These are phyloP conservation scores for Allacma fusca DNA, from an alignment of 2,888 invertebrate species.

Conservation along the genomic window DNA sequence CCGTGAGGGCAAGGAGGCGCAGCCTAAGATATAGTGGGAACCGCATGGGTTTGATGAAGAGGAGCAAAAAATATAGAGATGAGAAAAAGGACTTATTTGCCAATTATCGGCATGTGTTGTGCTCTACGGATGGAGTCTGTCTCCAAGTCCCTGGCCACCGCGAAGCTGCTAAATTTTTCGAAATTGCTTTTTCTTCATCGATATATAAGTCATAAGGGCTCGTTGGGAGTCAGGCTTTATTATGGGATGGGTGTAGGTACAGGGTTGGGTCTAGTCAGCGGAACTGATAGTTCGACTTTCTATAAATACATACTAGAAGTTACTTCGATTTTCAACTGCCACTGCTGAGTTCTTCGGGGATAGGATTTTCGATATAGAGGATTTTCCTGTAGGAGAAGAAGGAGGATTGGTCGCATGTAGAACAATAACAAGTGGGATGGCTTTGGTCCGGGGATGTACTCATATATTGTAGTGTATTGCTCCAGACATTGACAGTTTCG, in stretches of 20 bases:
- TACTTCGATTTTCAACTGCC: too few species aligned
- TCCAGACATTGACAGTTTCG: background rate
- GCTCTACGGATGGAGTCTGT: slow-evolving; percentile 32
- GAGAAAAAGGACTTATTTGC: slow-evolving; percentile 56
- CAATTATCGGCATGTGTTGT: slow-evolving; percentile 59
- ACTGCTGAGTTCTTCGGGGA: too few species aligned
- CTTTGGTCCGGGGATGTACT: background rate
- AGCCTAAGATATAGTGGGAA: slow-evolving; percentile 19
- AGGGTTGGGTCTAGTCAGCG: too few species aligned
- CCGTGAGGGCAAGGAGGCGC: background rate
- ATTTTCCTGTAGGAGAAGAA: too few species aligned
- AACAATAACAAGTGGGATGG: background rate
- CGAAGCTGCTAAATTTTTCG: slow-evolving; percentile 55
- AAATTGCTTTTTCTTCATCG: slow-evolving; percentile 57
- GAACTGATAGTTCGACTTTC: too few species aligned
- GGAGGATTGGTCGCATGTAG: background rate
- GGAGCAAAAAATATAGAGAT: slow-evolving; percentile 45
- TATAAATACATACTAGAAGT: too few species aligned
- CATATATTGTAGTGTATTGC: background rate
- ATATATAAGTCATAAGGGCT: slow-evolving; percentile 39
- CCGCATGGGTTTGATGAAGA: slow-evolving; percentile 46
- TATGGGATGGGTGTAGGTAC: too few species aligned
- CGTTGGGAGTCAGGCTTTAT: background rate
- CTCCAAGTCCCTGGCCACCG: slow-evolving; percentile 38
- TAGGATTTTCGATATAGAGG: too few species aligned